A percentile compares a stretch with the other conserved stretches of the same genome.
Conservation (phyloP, 2,888 invertebrate species). For the Lycia hirtaria region DNA sequence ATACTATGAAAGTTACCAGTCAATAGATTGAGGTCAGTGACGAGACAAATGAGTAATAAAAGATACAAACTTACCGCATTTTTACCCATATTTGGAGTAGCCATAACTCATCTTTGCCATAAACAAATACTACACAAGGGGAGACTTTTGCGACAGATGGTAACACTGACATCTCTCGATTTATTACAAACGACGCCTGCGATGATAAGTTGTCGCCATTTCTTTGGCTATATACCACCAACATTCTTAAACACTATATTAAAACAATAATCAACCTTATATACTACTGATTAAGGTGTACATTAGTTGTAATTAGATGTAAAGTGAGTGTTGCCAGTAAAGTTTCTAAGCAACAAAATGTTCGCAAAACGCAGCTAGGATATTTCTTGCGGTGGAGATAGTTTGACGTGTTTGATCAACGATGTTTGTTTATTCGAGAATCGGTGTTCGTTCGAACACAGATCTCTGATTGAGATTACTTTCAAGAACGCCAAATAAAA, state of each 20-base stretch:
- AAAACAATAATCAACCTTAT: conserved; percentile 11
- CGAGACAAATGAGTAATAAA: too few relatives aligned
- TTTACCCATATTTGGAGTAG: conserved; percentile 3
- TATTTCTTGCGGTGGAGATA: conserved; percentile 43
- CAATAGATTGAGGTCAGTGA: too few relatives aligned
- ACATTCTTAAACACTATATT: conserved; percentile 4
- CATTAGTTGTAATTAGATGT: background rate
- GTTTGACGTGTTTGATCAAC: conserved; percentile 38
- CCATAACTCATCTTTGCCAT: conserved; percentile 34
- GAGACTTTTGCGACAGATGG: conserved; percentile 52
- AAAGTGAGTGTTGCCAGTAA: conserved; percentile 15
- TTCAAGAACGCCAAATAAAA: too few relatives aligned
- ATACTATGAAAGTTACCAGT: too few relatives aligned
- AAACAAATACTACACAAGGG: conserved; percentile 54
- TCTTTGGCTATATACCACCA: conserved; percentile 47
- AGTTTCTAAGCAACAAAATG: conserved; percentile 35
- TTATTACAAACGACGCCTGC: conserved; percentile 44
- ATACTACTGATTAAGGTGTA: background rate
- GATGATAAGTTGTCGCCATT: conserved; percentile 57
- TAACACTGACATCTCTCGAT: conserved; percentile 46
- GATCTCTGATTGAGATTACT: background rate
- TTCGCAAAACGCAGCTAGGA: conserved; percentile 39
- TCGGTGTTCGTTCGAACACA: conserved; percentile 11
- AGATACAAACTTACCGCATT: background rate
- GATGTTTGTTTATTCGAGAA: conserved; percentile 30